These are phyloP conservation scores for Sciurus vulgaris DNA, from an alignment of 2,797 vertebrate genomes.

Conservation along the genomic window DNA sequence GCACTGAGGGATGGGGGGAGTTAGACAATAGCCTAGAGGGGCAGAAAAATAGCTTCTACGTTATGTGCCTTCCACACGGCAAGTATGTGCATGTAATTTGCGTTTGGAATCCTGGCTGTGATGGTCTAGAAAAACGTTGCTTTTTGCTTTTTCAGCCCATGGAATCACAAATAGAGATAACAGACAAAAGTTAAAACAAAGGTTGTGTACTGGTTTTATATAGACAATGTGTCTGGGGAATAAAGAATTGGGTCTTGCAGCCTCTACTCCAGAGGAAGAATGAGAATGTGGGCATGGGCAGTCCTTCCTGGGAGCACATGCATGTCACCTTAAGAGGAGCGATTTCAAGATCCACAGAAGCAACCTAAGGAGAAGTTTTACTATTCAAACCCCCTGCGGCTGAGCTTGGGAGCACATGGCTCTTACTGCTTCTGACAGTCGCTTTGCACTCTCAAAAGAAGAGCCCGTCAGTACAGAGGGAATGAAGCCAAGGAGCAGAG, in stretches of 20 bases:
- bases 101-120: not conserved
- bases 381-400: not conserved
- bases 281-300: not conserved
- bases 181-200: not conserved
- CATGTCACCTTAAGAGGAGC: not conserved
- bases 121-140: not conserved
- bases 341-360: not conserved
- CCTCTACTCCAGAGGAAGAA: not conserved
- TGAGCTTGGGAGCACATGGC: not conserved
- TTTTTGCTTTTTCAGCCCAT: slow-evolving; percentile 18
- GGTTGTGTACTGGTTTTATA: not conserved
- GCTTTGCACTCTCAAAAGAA: not conserved
- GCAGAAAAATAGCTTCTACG: not conserved
- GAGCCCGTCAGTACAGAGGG: not conserved
- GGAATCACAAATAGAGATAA: not conserved
- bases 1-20: fast-evolving
- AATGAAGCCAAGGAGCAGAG: not conserved
- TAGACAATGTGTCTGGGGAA: not conserved
- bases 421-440: not conserved
- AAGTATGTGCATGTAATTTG: not conserved
- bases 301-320: not conserved
- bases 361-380: not conserved
- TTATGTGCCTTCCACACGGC: not conserved
- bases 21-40: not conserved
- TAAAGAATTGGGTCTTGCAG: not conserved